Evolutionary conservation across 2,888 invertebrate species (phyloP).

Genomic region (Pardosa pseudoannulata): DNA sequence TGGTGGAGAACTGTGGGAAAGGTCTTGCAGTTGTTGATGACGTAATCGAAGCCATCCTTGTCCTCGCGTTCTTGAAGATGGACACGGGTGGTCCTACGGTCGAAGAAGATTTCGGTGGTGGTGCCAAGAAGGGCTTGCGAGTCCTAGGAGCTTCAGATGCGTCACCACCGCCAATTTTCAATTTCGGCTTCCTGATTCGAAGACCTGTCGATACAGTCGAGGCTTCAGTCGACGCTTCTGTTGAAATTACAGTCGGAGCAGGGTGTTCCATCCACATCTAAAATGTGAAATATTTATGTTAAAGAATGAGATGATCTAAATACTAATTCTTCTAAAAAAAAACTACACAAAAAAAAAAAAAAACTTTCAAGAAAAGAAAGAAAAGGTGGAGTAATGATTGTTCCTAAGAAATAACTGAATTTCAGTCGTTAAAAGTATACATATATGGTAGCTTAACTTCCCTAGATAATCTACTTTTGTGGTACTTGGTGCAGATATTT

Average conservation of each 20-base stretch:
- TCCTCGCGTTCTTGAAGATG: slow-evolving; percentile 43
- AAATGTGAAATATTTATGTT: too few relatives aligned
- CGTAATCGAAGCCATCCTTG: slow-evolving; percentile 31
- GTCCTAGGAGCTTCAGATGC: neutral
- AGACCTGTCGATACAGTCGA: slow-evolving; percentile 1
- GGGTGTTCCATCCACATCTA: neutral
- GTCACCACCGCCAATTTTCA: neutral
- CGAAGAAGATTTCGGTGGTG: neutral
- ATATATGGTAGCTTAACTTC: too few relatives aligned
- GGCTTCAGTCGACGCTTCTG: neutral
- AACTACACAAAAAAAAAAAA: too few relatives aligned
- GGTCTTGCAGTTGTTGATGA: slow-evolving; percentile 49
- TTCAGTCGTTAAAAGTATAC: too few relatives aligned
- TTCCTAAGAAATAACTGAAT: too few relatives aligned
- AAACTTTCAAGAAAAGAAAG: too few relatives aligned
- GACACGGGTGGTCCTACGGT: slow-evolving; percentile 38
- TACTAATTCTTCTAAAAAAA: too few relatives aligned
- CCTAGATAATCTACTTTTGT: too few relatives aligned
- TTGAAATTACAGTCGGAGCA: neutral
- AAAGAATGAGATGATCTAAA: too few relatives aligned
- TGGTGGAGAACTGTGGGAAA: slow-evolving; percentile 8
- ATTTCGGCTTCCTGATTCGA: slow-evolving; percentile 35
- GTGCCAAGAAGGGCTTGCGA: neutral
- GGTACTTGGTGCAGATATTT: too few relatives aligned
- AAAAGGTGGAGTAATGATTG: too few relatives aligned